These are phyloP conservation scores for Colletes gigas DNA, from an alignment of 1,140 invertebrate genomes.

Conservation along the genomic window DNA sequence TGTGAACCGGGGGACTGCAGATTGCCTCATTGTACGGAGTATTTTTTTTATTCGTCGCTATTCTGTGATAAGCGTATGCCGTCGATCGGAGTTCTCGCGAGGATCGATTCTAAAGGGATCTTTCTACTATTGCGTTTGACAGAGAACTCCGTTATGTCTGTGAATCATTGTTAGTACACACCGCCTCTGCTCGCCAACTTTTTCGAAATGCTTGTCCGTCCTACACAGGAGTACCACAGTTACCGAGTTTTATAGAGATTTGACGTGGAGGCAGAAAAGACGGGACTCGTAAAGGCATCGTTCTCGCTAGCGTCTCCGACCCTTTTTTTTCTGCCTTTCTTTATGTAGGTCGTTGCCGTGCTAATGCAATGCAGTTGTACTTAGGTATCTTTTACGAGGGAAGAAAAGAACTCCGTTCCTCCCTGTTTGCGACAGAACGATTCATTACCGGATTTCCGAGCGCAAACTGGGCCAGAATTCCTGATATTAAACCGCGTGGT, in stretches of 20 bases:
- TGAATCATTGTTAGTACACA: neutral
- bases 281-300: neutral
- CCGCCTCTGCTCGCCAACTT: neutral
- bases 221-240: neutral
- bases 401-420: constrained; percentile 1
- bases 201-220: neutral
- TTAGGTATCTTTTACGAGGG: neutral
- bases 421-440: constrained; percentile 1
- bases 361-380: neutral
- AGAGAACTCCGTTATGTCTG: no score
- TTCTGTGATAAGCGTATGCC: neutral
- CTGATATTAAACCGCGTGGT: neutral
- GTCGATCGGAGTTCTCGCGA: neutral
- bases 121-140: neutral
- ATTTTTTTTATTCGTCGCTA: constrained; percentile 3
- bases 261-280: constrained; percentile 14
- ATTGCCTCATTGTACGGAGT: constrained; percentile 20
- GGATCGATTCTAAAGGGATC: constrained; percentile 19
- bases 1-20: constrained; percentile 20
- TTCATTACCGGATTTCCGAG: constrained; percentile 24
- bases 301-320: neutral
- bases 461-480: neutral
- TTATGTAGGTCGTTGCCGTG: constrained; percentile 5
- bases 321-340: neutral
- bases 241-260: neutral